These are phyloP conservation scores for Nemapogon koenigi DNA, from an alignment of 2,888 invertebrate species.

Conservation along the genomic window DNA sequence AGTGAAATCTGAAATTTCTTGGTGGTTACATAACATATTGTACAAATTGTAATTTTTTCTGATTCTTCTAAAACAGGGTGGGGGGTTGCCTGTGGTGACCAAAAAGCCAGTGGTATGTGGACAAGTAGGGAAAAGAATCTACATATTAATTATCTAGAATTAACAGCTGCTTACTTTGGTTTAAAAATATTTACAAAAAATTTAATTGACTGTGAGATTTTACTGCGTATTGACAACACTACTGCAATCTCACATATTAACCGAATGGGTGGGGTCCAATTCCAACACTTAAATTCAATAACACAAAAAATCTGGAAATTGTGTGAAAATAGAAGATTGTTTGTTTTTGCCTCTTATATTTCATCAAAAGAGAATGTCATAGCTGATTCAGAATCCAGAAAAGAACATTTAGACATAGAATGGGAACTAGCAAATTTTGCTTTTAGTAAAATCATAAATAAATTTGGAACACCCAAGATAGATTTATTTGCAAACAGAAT, in stretches of 20 bases:
- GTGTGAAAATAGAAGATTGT: conserved; percentile 15
- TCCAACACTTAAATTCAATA: conserved; percentile 13
- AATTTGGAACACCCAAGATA: conserved; percentile 7
- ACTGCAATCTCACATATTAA: conserved; percentile 12
- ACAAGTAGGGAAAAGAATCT: not conserved
- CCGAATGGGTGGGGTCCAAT: conserved; percentile 12
- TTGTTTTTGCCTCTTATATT: conserved; percentile 15
- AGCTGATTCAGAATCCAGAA: conserved; percentile 16
- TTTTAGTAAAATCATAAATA: not conserved
- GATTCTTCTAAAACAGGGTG: conserved; percentile 6
- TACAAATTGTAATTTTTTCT: conserved; percentile 2
- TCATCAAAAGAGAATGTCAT: conserved; percentile 13
- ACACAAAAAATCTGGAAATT: conserved; percentile 15
- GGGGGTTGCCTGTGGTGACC: conserved; percentile 3
- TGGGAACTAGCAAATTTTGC: conserved; percentile 9
- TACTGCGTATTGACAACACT: conserved; percentile 8
- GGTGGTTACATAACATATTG: conserved; percentile 3
- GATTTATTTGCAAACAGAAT: conserved; percentile 8
- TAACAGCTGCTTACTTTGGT: conserved; percentile 7
- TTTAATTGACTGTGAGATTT: conserved; percentile 1
- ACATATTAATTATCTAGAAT: conserved; percentile 9
- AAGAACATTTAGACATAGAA: conserved; percentile 12
- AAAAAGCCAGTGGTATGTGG: conserved; percentile 7
- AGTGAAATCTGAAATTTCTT: not conserved
- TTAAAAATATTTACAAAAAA: conserved; percentile 10